A percentile compares a stretch with the other conserved stretches of the same genome.
These are phyloP conservation scores for Propithecus coquereli DNA, from an alignment of 2,113 vertebrate species.

Conservation along the genomic window DNA sequence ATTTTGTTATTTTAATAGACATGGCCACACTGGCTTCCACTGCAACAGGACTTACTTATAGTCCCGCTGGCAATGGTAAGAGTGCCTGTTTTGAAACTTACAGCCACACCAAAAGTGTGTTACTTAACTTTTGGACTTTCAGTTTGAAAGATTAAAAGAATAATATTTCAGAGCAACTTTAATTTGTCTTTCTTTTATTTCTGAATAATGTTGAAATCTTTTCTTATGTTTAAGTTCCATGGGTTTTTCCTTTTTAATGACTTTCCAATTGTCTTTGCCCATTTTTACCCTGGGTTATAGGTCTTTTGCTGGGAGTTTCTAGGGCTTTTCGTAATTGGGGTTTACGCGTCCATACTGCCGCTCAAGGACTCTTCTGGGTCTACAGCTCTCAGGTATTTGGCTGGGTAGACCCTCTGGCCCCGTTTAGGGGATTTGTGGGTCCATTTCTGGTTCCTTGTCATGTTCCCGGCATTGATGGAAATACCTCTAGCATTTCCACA, in stretches of 20 bases:
- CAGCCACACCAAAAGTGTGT: neutral
- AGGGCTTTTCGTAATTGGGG: neutral
- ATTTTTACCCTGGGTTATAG: neutral
- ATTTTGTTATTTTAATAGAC: neutral
- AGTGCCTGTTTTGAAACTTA: neutral
- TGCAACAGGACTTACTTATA: fast-evolving
- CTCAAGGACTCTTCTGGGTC: neutral
- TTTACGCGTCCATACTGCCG: fast-evolving
- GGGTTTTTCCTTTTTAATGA: neutral
- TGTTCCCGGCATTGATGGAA: neutral
- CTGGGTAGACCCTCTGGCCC: neutral
- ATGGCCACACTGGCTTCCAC: fast-evolving
- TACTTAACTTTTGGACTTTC: neutral
- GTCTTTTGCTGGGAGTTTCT: neutral
- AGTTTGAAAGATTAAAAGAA: neutral
- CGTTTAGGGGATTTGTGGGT: fast-evolving
- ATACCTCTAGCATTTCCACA: neutral
- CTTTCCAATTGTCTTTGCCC: neutral
- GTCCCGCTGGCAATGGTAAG: fast-evolving
- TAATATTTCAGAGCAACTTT: neutral
- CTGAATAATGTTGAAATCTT: neutral
- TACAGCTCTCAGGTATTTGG: fast-evolving
- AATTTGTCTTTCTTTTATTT: neutral
- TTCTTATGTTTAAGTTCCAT: neutral
- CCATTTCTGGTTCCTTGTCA: neutral